Evolutionary conservation across 1,140 invertebrate genomes (phyloP), one percentile per base, ranked within the genome.

Genomic region (Drosophila athabasca): DNA sequence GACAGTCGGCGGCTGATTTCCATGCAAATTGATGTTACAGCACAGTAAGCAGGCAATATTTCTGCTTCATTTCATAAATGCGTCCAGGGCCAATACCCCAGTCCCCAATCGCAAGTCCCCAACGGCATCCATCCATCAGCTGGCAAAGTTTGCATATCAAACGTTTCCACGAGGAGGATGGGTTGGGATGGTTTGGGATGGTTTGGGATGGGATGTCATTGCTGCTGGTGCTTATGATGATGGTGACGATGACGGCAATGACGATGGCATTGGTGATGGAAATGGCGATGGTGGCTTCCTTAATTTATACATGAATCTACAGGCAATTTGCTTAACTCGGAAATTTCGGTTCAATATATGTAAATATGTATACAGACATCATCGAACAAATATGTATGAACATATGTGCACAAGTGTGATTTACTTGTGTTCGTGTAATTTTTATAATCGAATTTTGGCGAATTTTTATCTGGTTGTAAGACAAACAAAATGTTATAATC

Each of bases 11-110:
- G 70, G 62, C 68, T 85, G 78, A 85, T 85, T 85, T 85, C 81
- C 83, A 85, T 85, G 81, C 81, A 85, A 85, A 85, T 85, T 85
- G 82, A 82, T 74, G 82, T 85, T 85, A 87, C 81, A 85, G 82
- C 77, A 84, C 82, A 84, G 77, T 84, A 84, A 84, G 81, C 81
- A 87, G 81, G 68, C 81, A 85, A 85, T 85, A 87, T 85, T 85
- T 85, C 81, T 76, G 81, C 77, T 87, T 85, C 81, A 87, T 81
- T 85, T 85, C 82, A 76, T 85, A 87, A 85, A 87, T 81, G 60
- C 73, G 81, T 70, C 72, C 46, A 48, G 51, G 76, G 71, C 44
- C 39, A 77, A 62, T 73, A 31, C 29, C 3, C 17, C n/a, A 19
- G 13, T 62, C 62, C 35, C 49, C 74, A 65, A 24, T 44, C 35